Percentiles rank a stretch among this genome's conserved stretches.
These are phyloP conservation scores for Nothobranchius kuhntae DNA, from an alignment of 2,113 vertebrate genomes.

Conservation along the genomic window DNA sequence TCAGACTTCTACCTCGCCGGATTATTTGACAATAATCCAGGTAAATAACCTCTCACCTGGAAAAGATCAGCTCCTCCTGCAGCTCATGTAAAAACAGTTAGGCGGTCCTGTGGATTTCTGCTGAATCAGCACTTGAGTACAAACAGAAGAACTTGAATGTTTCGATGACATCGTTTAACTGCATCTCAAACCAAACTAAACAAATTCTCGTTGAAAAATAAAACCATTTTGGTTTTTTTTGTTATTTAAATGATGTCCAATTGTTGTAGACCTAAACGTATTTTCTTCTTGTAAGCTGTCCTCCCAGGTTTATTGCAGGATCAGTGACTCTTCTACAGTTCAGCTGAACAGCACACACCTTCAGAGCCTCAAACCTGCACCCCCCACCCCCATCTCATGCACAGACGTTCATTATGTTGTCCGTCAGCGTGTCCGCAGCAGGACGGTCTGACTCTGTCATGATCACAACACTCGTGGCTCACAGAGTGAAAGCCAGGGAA, in stretches of 20 bases:
- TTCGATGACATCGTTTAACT: too few relatives aligned
- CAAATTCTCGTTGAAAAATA: too few relatives aligned
- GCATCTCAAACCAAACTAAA: too few relatives aligned
- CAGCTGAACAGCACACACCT: background rate
- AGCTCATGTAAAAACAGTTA: background rate
- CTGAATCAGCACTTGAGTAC: too few relatives aligned
- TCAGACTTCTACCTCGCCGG: background rate
- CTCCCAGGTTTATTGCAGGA: background rate
- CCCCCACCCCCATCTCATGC: conserved; percentile 1
- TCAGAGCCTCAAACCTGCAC: conserved; percentile 14
- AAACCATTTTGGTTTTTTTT: too few relatives aligned
- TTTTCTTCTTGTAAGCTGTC: too few relatives aligned
- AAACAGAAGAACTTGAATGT: too few relatives aligned
- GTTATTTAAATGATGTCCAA: too few relatives aligned
- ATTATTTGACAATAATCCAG: too few relatives aligned
- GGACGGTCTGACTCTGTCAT: conserved; percentile 3
- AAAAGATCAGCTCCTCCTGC: too few relatives aligned
- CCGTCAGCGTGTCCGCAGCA: conserved; percentile 8
- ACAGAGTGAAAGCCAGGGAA: background rate
- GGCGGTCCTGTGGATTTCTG: background rate
- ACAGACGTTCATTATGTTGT: conserved; percentile 11
- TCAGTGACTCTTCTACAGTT: background rate
- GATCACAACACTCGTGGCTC: conserved; percentile 2
- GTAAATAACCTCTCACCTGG: background rate
- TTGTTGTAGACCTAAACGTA: too few relatives aligned